These are phyloP conservation scores for Epizoanthus rinbou DNA, from an alignment of 92 coral and sea anemone species.

Conservation along the genomic window DNA sequence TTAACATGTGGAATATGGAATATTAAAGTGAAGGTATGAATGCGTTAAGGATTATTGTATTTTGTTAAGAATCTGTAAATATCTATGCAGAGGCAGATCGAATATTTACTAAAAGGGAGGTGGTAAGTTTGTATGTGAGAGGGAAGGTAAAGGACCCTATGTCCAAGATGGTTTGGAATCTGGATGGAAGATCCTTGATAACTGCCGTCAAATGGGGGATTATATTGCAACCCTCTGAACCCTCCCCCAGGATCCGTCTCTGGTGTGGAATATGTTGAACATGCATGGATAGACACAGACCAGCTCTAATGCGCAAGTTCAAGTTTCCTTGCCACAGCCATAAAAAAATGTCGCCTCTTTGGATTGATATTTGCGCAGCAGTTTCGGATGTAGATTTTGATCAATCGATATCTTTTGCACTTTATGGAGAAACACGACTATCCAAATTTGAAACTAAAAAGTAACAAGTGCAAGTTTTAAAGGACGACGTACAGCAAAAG, in stretches of 20 bases:
- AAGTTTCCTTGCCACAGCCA: too few species aligned
- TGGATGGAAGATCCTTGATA: not conserved
- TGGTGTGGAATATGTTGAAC: not conserved
- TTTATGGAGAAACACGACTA: too few species aligned
- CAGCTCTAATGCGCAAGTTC: too few species aligned
- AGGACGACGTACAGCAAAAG: too few species aligned
- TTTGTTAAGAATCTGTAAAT: not conserved
- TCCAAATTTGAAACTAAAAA: too few species aligned
- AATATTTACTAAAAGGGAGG: not conserved
- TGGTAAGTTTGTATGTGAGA: not conserved
- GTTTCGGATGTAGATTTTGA: too few species aligned
- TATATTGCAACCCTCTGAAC: not conserved
- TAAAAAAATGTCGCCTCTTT: too few species aligned
- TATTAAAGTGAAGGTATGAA: not conserved
- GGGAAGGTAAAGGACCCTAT: not conserved
- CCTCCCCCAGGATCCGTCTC: not conserved
- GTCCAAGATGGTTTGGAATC: not conserved
- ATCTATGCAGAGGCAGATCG: not conserved
- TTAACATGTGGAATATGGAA: not conserved
- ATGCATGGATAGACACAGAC: not conserved
- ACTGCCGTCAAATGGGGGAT: slow-evolving; percentile 6
- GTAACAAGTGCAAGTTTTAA: too few species aligned
- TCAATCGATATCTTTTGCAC: too few species aligned
- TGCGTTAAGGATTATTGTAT: not conserved
- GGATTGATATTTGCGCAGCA: too few species aligned